Conservation (phyloP, 1,140 invertebrate genomes). For the Trichonephila clavipes region DNA sequence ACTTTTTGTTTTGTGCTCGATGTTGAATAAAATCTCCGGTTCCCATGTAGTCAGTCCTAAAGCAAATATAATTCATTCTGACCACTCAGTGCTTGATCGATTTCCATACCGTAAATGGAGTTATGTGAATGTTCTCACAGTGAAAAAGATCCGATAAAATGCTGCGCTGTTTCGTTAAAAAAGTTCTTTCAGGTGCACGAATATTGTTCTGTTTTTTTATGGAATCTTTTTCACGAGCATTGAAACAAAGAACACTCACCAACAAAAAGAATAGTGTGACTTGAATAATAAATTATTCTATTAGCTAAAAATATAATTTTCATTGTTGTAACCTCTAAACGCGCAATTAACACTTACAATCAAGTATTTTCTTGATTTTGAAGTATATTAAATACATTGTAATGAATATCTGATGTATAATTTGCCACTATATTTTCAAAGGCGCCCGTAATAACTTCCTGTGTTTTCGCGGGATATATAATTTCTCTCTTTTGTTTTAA, state of each 20-base stretch:
- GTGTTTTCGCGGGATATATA: too few species aligned
- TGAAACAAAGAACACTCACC: neutral
- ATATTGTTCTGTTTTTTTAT: neutral
- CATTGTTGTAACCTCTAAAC: too few species aligned
- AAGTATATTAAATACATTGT: too few species aligned
- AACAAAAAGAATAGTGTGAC: neutral
- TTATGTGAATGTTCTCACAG: neutral
- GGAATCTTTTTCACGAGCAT: neutral
- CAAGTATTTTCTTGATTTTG: too few species aligned
- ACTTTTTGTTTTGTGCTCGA: neutral
- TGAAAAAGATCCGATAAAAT: neutral
- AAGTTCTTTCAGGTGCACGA: neutral
- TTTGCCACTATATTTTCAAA: too few species aligned
- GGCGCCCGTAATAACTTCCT: too few species aligned
- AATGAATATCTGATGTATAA: too few species aligned
- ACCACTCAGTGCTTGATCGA: neutral
- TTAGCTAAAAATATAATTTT: neutral
- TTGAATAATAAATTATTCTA: neutral
- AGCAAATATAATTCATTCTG: constrained; percentile 1
- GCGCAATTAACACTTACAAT: too few species aligned
- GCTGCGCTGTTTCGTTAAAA: neutral
- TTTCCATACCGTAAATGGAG: neutral
- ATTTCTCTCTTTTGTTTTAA: too few species aligned
- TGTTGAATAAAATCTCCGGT: neutral
- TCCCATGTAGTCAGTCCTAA: neutral